These are phyloP conservation scores for Myiotriccus ornatus DNA, from an alignment of 2,797 vertebrate species.

Conservation along the genomic window DNA sequence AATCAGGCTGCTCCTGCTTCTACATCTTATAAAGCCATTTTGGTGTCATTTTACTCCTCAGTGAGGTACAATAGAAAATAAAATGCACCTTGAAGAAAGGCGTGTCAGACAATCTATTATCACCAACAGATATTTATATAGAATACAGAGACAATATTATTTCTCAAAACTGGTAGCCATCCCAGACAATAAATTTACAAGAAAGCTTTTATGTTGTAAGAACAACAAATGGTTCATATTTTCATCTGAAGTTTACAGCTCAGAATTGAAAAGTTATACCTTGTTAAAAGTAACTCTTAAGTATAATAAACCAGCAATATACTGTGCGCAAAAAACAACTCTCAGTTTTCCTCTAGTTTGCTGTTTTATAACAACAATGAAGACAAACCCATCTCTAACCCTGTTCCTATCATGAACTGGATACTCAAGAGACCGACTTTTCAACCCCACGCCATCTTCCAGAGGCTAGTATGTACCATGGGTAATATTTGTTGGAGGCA, in stretches of 20 bases:
- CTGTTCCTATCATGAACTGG: background rate
- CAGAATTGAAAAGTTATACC: background rate
- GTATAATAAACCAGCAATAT: background rate
- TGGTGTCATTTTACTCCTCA: background rate
- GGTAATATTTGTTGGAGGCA: background rate
- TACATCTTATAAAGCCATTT: background rate
- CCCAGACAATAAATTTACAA: background rate
- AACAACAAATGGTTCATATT: background rate
- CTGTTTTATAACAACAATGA: background rate
- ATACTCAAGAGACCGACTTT: background rate
- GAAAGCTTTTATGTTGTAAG: background rate
- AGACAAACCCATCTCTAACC: accelerated
- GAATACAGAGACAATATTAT: background rate
- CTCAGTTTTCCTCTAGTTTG: background rate
- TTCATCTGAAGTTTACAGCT: background rate
- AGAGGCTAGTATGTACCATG: too few species aligned
- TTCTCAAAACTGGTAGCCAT: background rate
- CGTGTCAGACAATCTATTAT: background rate
- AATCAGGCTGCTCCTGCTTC: background rate
- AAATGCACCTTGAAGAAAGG: background rate
- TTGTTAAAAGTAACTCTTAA: background rate
- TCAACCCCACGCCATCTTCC: background rate
- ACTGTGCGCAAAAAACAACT: background rate
- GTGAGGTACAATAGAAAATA: background rate
- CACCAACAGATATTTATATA: background rate